phyloP scores from a whole-genome alignment of 53 echinoderm and acorn worm genomes.

The Hippasteria phrygiana region DNA sequence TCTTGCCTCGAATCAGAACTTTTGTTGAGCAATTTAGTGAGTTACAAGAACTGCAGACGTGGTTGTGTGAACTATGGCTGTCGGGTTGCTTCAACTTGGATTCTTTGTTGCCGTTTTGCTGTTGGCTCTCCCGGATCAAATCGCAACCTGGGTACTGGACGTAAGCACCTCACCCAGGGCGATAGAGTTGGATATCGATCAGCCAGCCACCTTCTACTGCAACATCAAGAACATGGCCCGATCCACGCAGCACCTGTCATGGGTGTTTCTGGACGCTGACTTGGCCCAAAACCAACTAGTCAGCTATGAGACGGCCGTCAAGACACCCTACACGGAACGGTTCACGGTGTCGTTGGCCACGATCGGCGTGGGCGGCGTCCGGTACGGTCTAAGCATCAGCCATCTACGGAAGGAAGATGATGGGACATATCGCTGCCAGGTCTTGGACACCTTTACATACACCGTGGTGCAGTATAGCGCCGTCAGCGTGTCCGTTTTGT shows the following conservation, averaged over 20 bases:
- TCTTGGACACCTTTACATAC: slow-evolving; percentile 17
- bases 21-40: too few relatives aligned
- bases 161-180: slow-evolving; percentile 10
- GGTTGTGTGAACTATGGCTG: too few relatives aligned
- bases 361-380: slow-evolving; percentile 5
- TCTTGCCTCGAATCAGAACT: too few relatives aligned
- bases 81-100: neutral
- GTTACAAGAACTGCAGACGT: too few relatives aligned
- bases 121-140: neutral
- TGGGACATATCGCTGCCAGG: slow-evolving; percentile 43
- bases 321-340: slow-evolving; percentile 13
- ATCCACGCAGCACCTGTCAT: slow-evolving; percentile 5
- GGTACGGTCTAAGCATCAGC: slow-evolving; percentile 33
- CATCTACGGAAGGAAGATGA: slow-evolving; percentile 29
- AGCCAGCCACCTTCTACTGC: slow-evolving; percentile 6
- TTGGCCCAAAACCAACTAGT: slow-evolving; percentile 3
- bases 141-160: slow-evolving; percentile 2
- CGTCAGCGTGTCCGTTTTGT: slow-evolving; percentile 40
- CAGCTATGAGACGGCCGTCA: slow-evolving; percentile 13
- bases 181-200: neutral
- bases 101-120: neutral
- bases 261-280: slow-evolving; percentile 59
- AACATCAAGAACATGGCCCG: slow-evolving; percentile 18
- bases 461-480: slow-evolving; percentile 6
- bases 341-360: slow-evolving; percentile 2